These are phyloP conservation scores for Hirudo medicinalis DNA, from an alignment of 1,140 invertebrate genomes.

Conservation along the genomic window DNA sequence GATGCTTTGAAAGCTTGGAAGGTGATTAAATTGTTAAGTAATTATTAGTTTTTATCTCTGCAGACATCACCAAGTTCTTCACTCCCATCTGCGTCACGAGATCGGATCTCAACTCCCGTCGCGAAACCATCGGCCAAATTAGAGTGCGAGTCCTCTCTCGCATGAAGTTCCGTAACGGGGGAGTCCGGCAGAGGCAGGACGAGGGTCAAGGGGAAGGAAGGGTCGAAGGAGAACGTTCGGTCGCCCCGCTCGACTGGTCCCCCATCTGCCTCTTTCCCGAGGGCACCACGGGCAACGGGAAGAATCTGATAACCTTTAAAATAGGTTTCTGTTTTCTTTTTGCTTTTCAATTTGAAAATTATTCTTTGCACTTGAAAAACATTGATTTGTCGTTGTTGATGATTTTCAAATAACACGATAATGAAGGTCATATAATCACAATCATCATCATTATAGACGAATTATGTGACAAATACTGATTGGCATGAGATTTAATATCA, in stretches of 20 bases:
- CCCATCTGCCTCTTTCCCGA: conserved; percentile 82
- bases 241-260: conserved; percentile 65
- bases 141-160: not conserved
- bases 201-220: conserved; percentile 39
- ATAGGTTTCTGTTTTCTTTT: conserved; percentile 48
- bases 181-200: no score
- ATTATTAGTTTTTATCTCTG: not conserved
- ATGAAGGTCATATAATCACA: no score
- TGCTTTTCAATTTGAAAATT: no score
- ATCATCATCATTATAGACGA: no score
- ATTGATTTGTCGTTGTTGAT: no score
- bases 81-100: not conserved
- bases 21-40: no score
- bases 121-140: not conserved
- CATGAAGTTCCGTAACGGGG: conserved; percentile 47
- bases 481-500: no score
- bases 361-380: no score
- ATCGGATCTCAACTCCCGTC: not conserved
- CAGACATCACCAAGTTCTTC: conserved; percentile 39
- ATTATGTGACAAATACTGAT: no score
- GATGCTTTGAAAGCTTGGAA: no score
- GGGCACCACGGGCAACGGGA: conserved; percentile 79
- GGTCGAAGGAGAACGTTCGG: conserved; percentile 66
- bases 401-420: no score
- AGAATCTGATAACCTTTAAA: conserved; percentile 77